Percentiles rank a stretch among this genome's conserved stretches.
Evolutionary conservation across 2,888 invertebrate genomes (phyloP).

Genomic region (Saturnia pavonia): DNA sequence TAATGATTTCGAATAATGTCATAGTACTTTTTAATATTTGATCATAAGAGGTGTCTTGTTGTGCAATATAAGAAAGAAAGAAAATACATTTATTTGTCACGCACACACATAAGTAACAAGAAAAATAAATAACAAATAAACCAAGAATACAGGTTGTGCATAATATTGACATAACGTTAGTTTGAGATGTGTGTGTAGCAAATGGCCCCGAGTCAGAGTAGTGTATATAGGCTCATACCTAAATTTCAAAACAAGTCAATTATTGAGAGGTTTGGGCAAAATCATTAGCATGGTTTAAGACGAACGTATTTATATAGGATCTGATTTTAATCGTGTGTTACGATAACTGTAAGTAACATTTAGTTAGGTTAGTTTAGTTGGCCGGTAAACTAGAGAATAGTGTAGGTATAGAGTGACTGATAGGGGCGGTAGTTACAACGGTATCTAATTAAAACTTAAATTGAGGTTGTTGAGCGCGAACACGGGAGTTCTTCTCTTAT

Average conservation of each 20-base stretch:
- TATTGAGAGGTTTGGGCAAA: background rate
- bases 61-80: no score
- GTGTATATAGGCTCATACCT: no score
- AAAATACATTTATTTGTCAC: no score
- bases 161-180: no score
- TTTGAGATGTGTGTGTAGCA: no score
- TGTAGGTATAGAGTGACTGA: conserved; percentile 5
- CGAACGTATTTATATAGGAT: background rate
- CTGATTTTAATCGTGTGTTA: background rate
- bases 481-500: conserved; percentile 60
- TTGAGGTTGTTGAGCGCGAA: conserved; percentile 57
- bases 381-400: conserved; percentile 12
- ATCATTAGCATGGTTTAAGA: background rate
- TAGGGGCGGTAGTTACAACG: conserved; percentile 31
- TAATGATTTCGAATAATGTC: no score
- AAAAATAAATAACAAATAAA: no score
- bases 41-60: no score
- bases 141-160: no score
- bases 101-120: no score
- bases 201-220: no score
- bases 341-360: background rate
- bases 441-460: conserved; percentile 61
- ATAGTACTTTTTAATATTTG: no score
- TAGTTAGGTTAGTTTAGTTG: conserved; percentile 4
- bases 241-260: background rate